Base-by-base conservation (phyloP, 1,140 invertebrate species). In the Zophobas morio region DNA sequence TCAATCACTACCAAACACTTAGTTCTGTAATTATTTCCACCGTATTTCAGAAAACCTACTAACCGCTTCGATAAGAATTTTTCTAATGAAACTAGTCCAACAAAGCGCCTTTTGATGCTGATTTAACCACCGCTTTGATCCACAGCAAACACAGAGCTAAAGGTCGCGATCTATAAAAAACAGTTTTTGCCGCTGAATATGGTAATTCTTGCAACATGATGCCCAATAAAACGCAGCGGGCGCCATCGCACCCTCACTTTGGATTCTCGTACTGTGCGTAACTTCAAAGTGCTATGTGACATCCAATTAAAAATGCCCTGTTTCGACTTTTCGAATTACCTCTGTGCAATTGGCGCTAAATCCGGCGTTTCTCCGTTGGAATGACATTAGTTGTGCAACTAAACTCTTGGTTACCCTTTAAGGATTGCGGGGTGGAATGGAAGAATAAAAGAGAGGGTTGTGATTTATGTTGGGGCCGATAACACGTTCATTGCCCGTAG, bases 401-500 rank as follows among this genome's bases (percentile, higher is more conserved):
- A 57, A 35, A 57, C 3, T 35, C 8, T 57, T 33, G 34, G 54
- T 51, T 51, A 3, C 32, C 34, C 54, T 66, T 37, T 66, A 66
- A 60, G 32, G 60, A 66, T 76, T 51, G 42, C 32, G n/a, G 39
- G 37, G 60, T 76, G 37, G 57, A 76, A 76, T 66, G 46, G 32
- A 76, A 49, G 75, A 72, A 77, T 72, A 77, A 57, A 77, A 77
- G 42, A 71, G 54, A 46, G 75, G 66, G 75, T 46, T 40, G 66
- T 77, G 75, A 77, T 77, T 77, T 77, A 77, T 77, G 70, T 53
- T 36, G 60, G 51, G 75, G 54, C 75, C 66, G 75, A 77, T 77
- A 77, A 72, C 75, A 77, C 75, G 75, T 77, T 77, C 75, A 77
- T 72, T 77, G 75, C 66, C 75, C 75, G 75, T 47, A 53, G 75